phyloP scores from a whole-genome alignment of 1,140 invertebrate species.

The Brachionus plicatilis region DNA sequence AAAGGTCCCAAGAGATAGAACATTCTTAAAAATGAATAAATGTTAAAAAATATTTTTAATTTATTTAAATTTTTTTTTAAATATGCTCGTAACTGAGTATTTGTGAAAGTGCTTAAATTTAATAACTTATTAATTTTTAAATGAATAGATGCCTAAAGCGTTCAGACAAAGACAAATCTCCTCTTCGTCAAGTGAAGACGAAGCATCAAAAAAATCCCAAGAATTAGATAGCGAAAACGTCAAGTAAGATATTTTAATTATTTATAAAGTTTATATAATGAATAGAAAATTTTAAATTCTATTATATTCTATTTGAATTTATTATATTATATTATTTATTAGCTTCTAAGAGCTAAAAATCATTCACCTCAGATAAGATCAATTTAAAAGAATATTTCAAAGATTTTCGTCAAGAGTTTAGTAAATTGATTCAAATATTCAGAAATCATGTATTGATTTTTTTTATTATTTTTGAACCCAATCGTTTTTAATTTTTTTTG shows the following conservation, averaged over 20 bases:
- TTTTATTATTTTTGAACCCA: no score
- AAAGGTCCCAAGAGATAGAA: conserved; percentile 37
- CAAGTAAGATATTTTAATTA: background rate
- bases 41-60: background rate
- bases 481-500: no score
- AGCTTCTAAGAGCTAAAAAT: no score
- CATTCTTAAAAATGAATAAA: conserved; percentile 29
- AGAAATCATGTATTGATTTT: no score
- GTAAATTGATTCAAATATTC: no score
- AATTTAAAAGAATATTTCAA: no score
- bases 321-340: no score
- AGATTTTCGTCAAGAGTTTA: no score
- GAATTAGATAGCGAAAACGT: background rate
- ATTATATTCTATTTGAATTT: no score
- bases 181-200: conserved; percentile 19
- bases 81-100: background rate
- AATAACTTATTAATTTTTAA: background rate
- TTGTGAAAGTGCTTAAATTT: background rate
- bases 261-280: no score
- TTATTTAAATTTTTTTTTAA: background rate
- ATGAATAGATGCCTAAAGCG: background rate
- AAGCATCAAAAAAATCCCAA: background rate
- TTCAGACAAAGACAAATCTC: conserved; percentile 1
- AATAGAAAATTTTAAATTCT: no score
- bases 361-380: no score